A percentile compares a stretch with the other conserved stretches of the same genome.
Evolutionary conservation across 2,113 vertebrate species (phyloP).

Genomic region (Nothobranchius furzeri): DNA sequence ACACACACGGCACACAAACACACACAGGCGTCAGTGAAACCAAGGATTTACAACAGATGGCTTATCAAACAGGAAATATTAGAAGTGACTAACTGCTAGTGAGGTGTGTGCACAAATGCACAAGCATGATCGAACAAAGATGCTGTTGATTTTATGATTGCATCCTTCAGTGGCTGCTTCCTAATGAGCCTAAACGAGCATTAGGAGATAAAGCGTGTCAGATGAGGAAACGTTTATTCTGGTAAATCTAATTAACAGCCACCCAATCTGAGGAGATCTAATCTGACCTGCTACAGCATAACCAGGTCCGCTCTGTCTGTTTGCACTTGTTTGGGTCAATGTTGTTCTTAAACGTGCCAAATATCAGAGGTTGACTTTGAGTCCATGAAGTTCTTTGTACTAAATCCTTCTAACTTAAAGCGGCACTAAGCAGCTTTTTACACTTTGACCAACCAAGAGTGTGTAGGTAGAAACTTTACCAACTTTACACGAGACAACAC

Average conservation of each 20-base stretch:
- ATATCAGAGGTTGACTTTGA: too few species aligned
- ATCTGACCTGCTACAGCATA: constrained; percentile 34
- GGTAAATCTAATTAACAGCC: constrained; percentile 59
- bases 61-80: constrained; percentile 26
- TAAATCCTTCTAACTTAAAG: too few species aligned
- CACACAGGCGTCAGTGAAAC: constrained; percentile 6
- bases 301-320: background rate
- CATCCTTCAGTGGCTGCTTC: constrained; percentile 44
- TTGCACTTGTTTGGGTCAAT: constrained; percentile 20
- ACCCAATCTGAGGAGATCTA: constrained; percentile 62
- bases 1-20: background rate
- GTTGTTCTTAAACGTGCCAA: background rate
- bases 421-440: too few species aligned
- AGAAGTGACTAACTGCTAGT: constrained; percentile 28
- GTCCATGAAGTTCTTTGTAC: too few species aligned
- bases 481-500: too few species aligned
- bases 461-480: too few species aligned
- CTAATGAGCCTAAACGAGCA: constrained; percentile 46
- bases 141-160: constrained; percentile 35
- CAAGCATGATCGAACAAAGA: constrained; percentile 21
- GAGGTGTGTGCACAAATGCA: constrained; percentile 18
- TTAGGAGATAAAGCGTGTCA: constrained; percentile 51
- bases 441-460: too few species aligned
- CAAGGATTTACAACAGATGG: constrained; percentile 14
- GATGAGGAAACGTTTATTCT: constrained; percentile 64